A percentile compares a stretch with the other conserved stretches of the same genome.
Conservation (phyloP, 2,888 invertebrate genomes). For the Rhyacophila evoluta region DNA sequence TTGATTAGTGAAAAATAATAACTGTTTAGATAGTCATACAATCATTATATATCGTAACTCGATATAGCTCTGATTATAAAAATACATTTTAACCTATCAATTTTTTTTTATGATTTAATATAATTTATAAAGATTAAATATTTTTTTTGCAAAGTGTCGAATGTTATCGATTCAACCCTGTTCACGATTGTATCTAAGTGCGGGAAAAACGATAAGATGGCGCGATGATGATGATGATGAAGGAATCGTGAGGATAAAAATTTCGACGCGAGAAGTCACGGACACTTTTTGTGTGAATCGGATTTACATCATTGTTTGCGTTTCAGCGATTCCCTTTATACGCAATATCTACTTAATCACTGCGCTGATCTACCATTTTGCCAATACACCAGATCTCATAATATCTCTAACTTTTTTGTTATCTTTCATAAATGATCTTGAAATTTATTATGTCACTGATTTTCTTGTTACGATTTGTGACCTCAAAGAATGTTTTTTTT, state of each 20-base stretch:
- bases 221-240: slow-evolving; percentile 26
- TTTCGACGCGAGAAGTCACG: slow-evolving; percentile 32
- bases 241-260: slow-evolving; percentile 33
- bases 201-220: slow-evolving; percentile 39
- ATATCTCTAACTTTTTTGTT: background rate
- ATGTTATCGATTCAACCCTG: background rate
- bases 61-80: too few relatives aligned
- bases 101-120: too few relatives aligned
- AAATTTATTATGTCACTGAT: background rate
- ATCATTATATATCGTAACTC: too few relatives aligned
- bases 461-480: background rate
- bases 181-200: slow-evolving; percentile 16
- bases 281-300: slow-evolving; percentile 28
- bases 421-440: background rate
- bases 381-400: background rate
- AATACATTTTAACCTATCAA: too few relatives aligned
- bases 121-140: too few relatives aligned
- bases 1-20: too few relatives aligned
- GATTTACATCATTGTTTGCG: slow-evolving; percentile 17
- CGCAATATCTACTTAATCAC: background rate
- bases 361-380: background rate
- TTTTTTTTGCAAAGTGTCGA: too few relatives aligned
- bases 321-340: background rate
- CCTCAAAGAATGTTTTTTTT: too few relatives aligned
- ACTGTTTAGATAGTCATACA: too few relatives aligned